Conservation (phyloP, 64 coral and sea anemone species). For the Montipora foliosa region DNA sequence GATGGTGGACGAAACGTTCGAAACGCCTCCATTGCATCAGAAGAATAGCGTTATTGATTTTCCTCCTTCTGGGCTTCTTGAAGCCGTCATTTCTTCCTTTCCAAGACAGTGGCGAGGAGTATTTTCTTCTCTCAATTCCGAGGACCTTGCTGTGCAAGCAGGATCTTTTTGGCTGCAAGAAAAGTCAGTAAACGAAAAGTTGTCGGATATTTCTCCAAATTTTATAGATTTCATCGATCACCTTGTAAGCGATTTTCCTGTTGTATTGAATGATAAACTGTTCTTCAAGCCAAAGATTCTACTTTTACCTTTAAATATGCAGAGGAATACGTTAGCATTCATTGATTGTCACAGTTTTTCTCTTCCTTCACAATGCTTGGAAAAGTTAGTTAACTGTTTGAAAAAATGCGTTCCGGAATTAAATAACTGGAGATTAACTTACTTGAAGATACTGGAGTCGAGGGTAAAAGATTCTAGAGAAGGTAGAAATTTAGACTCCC, state of each 20-base stretch:
- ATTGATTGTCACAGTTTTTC: slow-evolving; percentile 55
- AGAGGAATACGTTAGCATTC: slow-evolving; percentile 71
- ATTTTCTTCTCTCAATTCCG: slow-evolving; percentile 67
- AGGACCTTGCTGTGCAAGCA: slow-evolving; percentile 49
- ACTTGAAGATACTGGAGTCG: slow-evolving; percentile 62
- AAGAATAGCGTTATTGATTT: not conserved
- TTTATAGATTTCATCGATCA: slow-evolving; percentile 65
- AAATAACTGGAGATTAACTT: slow-evolving; percentile 50
- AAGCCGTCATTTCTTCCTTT: slow-evolving; percentile 63
- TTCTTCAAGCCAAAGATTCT: slow-evolving; percentile 77
- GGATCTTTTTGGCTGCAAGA: slow-evolving; percentile 61
- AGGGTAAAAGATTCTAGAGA: slow-evolving; percentile 36
- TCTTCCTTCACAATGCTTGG: slow-evolving; percentile 51
- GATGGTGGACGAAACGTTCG: not conserved
- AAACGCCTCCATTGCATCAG: not conserved
- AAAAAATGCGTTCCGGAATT: slow-evolving; percentile 14
- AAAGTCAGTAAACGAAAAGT: slow-evolving; percentile 28
- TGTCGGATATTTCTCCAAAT: slow-evolving; percentile 73
- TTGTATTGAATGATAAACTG: slow-evolving; percentile 55
- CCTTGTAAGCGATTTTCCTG: slow-evolving; percentile 59
- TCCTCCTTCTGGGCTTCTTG: slow-evolving; percentile 18
- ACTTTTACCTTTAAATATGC: slow-evolving; percentile 77
- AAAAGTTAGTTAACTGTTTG: slow-evolving; percentile 54
- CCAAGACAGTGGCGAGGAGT: slow-evolving; percentile 77
- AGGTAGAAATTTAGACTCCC: not conserved